Conservation (phyloP, 2,888 invertebrate species). For the Nomada lathburiana region DNA sequence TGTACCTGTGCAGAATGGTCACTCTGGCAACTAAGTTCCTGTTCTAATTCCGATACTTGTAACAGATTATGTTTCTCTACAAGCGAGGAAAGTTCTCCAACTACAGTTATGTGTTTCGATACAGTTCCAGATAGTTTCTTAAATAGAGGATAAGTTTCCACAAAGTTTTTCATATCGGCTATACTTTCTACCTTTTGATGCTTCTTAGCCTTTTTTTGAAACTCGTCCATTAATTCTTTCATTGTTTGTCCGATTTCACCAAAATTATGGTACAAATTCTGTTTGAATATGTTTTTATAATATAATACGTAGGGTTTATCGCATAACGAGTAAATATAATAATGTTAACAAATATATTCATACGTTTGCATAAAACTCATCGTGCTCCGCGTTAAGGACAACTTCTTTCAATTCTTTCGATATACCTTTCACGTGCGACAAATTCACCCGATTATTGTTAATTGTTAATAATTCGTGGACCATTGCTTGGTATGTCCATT, state of each 20-base stretch:
- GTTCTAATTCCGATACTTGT: slow-evolving; percentile 96
- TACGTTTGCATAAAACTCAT: slow-evolving; percentile 97
- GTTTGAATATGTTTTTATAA: slow-evolving; percentile 56
- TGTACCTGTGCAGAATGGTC: slow-evolving; percentile 91
- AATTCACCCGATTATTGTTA: slow-evolving; percentile 91
- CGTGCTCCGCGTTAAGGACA: slow-evolving; percentile 97
- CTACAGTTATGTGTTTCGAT: slow-evolving; percentile 98
- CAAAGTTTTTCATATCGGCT: slow-evolving; percentile 99
- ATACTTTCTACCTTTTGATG: slow-evolving; percentile 99
- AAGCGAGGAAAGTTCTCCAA: slow-evolving; percentile 96
- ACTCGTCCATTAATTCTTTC: slow-evolving; percentile 98
- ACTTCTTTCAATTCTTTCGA: slow-evolving; percentile 96
- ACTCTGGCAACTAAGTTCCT: slow-evolving; percentile 95
- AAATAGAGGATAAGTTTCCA: slow-evolving; percentile 99
- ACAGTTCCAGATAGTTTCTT: slow-evolving; percentile 98
- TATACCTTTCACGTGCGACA: slow-evolving; percentile 93
- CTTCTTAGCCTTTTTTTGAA: slow-evolving; percentile 97
- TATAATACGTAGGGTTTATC: neutral
- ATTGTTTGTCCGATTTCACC: slow-evolving; percentile 99
- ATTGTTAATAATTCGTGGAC: slow-evolving; percentile 98
- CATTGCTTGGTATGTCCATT: slow-evolving; percentile 99
- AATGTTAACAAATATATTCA: slow-evolving; percentile 49
- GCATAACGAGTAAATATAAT: slow-evolving; percentile 2
- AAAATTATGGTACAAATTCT: slow-evolving; percentile 98
- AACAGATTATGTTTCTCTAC: slow-evolving; percentile 92